A percentile compares a stretch with the other conserved stretches of the same genome.
Conservation (phyloP, 2,113 vertebrate species). For the Oryctolagus cuniculus region mOryCun1.1 NC_091438.1:119061001-119061500, state of each 20-base stretch:
- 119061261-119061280: neutral
- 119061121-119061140: neutral
- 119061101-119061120: neutral
- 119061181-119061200: neutral
- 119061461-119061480: neutral
- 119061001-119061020: neutral
- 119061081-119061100: neutral
- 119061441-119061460: constrained; percentile 16
- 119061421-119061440: neutral
- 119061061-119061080: neutral
- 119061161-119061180: neutral
- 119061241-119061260: neutral
- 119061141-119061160: neutral
- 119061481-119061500: neutral
- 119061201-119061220: neutral
- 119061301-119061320: neutral
- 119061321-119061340: neutral
- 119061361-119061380: neutral
- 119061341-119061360: neutral
- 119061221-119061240: neutral
- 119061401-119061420: constrained; percentile 36
- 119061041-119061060: neutral
- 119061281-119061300: neutral
- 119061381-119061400: neutral
- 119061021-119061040: neutral